Evolutionary conservation across 1,140 invertebrate species (phyloP), one percentile per base, ranked within the genome.

Genomic region (Phthorimaea operculella): DNA sequence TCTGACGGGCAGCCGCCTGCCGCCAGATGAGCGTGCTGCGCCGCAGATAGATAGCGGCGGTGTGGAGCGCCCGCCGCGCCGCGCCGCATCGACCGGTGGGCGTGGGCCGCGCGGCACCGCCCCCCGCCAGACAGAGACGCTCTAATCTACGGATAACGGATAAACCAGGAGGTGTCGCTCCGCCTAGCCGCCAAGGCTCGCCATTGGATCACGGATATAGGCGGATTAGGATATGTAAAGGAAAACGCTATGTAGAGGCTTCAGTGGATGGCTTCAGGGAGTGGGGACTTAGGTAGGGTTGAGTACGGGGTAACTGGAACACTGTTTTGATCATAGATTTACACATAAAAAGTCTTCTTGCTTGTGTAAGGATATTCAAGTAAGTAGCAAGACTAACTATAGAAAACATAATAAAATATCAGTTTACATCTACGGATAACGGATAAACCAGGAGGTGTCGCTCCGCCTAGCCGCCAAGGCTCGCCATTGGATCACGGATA

Each of bases 111-210:
- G 70, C 77, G 76, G 76, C 76, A 78, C 78, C 74, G 64, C 55
- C 74, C 72, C 65, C 58, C 70, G 74, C 70, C 68, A 70, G 72
- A 77, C 71, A 73, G 21, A 28, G 21, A 59, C 69, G 70, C 61
- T 47, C 77, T 83, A 82, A 83, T 83, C 78, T 78, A 68, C 68
- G 76, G 78, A 81, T 83, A 80, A 76, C 73, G 80, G 80, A 81
- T 83, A 75, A 79, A 70, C 70, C 70, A 73, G 75, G 76, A 77
- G 72, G 74, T 65, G 70, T 72, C 70, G 66, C 59, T 76, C 73
- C 64, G 70, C 73, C 60, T 28, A 28, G 61, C 70, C 66, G 74
- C 68, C 74, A 74, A 69, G 72, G 66, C 60, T 62, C 63, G 69
- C 77, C 58, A 83, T 83, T 83, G 79, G 79, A 74, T 76, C 64